Conservation (phyloP, 2,113 vertebrate species). For the Gymnarchus niloticus region DNA sequence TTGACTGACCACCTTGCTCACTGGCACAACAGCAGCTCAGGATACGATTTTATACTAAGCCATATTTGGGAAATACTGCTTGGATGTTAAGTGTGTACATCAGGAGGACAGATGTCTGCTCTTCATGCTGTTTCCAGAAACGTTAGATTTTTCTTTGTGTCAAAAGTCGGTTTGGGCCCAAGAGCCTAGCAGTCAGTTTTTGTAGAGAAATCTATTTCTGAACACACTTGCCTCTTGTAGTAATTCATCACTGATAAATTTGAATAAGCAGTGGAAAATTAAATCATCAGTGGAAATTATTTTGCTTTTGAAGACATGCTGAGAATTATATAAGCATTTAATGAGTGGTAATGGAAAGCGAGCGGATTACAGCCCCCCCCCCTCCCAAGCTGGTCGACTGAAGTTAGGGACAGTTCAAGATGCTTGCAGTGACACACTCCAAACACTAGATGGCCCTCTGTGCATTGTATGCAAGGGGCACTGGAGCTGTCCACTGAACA, state of each 20-base stretch:
- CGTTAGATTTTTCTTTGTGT: background rate
- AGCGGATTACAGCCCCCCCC: conserved; percentile 5
- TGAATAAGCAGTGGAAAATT: conserved; percentile 23
- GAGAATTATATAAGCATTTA: conserved; percentile 14
- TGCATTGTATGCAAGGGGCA: background rate
- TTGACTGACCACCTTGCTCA: background rate
- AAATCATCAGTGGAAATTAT: conserved; percentile 23
- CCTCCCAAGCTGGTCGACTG: background rate
- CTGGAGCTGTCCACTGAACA: background rate
- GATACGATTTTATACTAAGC: background rate
- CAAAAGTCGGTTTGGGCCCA: background rate
- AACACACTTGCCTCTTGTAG: background rate
- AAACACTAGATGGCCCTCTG: conserved; percentile 25
- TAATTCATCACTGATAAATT: conserved; percentile 18
- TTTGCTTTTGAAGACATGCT: background rate
- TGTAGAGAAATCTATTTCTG: background rate
- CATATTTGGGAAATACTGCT: background rate
- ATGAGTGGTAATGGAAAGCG: conserved; percentile 18
- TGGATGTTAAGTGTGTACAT: background rate
- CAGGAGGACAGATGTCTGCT: background rate
- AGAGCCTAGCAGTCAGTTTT: background rate
- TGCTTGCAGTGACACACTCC: background rate
- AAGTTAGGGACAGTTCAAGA: background rate
- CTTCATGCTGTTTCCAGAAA: background rate
- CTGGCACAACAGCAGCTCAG: background rate